A percentile compares a stretch with the other conserved stretches of the same genome.
These are phyloP conservation scores for Eledona agricola DNA, from an alignment of 2,888 invertebrate species.

Conservation along the genomic window DNA sequence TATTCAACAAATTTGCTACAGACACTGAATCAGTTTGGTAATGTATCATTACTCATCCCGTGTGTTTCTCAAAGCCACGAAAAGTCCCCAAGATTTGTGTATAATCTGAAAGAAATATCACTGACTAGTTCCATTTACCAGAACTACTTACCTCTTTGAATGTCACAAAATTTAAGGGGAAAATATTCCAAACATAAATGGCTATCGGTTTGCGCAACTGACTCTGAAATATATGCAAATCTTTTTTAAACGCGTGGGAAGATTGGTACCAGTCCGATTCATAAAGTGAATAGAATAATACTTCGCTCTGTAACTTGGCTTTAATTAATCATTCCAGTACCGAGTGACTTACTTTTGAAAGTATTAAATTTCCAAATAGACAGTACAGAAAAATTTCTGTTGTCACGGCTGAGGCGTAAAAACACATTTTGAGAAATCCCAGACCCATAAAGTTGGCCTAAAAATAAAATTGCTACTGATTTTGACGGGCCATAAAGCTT, in stretches of 20 bases:
- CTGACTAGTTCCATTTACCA: no score
- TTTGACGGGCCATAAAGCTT: no score
- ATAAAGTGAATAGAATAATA: background rate
- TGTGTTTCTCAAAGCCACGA: conserved; percentile 1
- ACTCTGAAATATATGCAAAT: background rate
- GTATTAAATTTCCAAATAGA: background rate
- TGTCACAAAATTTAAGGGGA: background rate
- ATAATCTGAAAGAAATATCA: background rate
- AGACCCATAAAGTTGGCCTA: background rate
- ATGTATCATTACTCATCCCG: background rate
- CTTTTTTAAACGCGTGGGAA: background rate
- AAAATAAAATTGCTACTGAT: background rate
- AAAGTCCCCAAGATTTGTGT: conserved; percentile 1
- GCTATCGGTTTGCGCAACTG: background rate
- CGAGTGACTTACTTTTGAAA: background rate
- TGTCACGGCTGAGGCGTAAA: background rate
- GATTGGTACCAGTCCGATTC: background rate
- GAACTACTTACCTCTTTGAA: conserved; percentile 3
- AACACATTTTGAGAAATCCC: background rate
- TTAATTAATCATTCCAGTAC: background rate
- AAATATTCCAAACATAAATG: background rate
- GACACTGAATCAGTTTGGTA: no score
- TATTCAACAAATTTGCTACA: no score
- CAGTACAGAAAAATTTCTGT: conserved; percentile 1
- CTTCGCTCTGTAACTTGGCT: background rate